Evolutionary conservation across 2,888 invertebrate genomes (phyloP).

Genomic region (Nomada fabriciana): DNA sequence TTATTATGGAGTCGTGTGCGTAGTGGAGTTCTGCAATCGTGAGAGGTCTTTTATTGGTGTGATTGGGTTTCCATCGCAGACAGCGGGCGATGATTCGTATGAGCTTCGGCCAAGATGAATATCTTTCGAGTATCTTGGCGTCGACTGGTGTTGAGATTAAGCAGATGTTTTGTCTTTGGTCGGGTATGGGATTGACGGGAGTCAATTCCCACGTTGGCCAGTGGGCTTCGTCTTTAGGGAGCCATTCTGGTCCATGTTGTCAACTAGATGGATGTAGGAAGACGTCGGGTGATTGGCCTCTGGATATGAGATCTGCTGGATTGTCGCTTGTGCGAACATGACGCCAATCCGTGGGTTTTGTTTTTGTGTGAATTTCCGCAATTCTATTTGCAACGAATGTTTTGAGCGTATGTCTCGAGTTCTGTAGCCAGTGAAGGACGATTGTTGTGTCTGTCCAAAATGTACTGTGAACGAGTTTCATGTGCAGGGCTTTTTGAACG

Average conservation of each 20-base stretch:
- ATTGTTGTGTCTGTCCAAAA: conserved; percentile 67
- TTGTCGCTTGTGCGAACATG: conserved; percentile 22
- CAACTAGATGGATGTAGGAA: background rate
- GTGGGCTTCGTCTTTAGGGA: background rate
- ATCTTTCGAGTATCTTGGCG: background rate
- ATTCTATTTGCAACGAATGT: conserved; percentile 44
- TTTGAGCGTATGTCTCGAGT: conserved; percentile 55
- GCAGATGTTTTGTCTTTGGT: background rate
- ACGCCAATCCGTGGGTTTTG: background rate
- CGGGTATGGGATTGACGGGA: background rate
- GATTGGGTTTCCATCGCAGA: background rate
- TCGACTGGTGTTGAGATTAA: background rate
- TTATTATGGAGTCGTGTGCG: background rate
- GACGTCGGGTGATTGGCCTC: background rate
- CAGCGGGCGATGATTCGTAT: conserved; percentile 8
- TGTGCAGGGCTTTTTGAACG: conserved; percentile 11
- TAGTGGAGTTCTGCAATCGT: background rate
- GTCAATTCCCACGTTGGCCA: background rate
- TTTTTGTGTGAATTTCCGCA: conserved; percentile 6
- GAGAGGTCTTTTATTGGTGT: background rate
- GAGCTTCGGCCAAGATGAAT: conserved; percentile 3
- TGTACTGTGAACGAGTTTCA: background rate
- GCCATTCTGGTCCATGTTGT: conserved; percentile 16
- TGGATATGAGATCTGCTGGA: conserved; percentile 15
- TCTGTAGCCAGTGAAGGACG: conserved; percentile 63